phyloP scores from a whole-genome alignment of 2,113 vertebrate genomes.

The Platichthys stellatus region DNA sequence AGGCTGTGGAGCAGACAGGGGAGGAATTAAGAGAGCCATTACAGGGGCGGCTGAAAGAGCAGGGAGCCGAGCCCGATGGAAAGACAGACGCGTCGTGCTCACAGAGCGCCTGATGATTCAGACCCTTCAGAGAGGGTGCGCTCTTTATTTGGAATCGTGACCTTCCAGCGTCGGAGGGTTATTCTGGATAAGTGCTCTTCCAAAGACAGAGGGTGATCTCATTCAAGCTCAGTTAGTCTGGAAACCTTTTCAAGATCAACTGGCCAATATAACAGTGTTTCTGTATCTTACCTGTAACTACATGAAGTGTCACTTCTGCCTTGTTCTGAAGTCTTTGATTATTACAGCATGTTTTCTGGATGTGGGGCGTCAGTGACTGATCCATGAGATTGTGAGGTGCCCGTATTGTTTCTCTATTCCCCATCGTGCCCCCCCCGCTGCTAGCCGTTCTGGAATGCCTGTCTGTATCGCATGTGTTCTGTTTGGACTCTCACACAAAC shows the following conservation, averaged over 20 bases:
- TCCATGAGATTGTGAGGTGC: conserved; percentile 60
- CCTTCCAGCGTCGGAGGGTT: conserved; percentile 20
- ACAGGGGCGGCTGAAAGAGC: background rate
- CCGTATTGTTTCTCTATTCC: conserved; percentile 58
- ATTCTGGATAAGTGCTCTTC: conserved; percentile 66
- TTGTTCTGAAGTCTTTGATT: conserved; percentile 76
- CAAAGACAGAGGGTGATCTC: conserved; percentile 25
- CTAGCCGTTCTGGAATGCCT: conserved; percentile 52
- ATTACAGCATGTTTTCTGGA: conserved; percentile 85
- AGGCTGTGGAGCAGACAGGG: conserved; percentile 9
- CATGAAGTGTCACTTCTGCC: conserved; percentile 21
- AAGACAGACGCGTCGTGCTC: conserved; percentile 84
- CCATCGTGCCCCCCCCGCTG: conserved; percentile 58
- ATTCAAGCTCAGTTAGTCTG: background rate
- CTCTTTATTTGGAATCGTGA: conserved; percentile 8
- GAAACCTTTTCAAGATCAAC: conserved; percentile 14
- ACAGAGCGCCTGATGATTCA: conserved; percentile 33
- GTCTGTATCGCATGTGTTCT: conserved; percentile 65
- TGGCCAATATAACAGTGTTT: conserved; percentile 28
- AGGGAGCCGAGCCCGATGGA: conserved; percentile 5
- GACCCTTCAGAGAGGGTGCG: background rate
- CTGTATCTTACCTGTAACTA: conserved; percentile 31
- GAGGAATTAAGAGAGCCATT: background rate
- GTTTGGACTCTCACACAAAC: conserved; percentile 28
- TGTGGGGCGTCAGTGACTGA: conserved; percentile 74